Base-by-base conservation (phyloP, 2,113 vertebrate genomes). In the Cyphomyrus plagiostoma region DNA sequence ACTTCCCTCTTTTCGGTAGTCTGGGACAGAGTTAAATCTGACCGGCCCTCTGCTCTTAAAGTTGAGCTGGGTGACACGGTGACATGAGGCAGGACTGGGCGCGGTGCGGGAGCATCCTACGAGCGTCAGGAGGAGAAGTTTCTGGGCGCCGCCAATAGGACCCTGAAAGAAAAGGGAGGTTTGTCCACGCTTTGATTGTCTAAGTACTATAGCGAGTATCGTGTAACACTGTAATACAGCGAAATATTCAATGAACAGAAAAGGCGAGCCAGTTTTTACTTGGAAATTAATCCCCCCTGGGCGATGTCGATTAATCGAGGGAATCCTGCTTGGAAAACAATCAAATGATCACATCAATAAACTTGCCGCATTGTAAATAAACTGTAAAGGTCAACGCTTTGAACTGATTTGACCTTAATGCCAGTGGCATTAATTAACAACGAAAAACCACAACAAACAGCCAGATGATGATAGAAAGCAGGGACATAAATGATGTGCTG, bases 81-180 rank as follows among this genome's bases (percentile, higher is more conserved):
- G 23, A 30, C 87, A 52, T 35, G 48, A 86, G 46, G 23, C 21
- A 9, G 21, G 84, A 23, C 80, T 83, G 80, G 10, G 56, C 58
- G 66, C 42, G 17, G 26, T 48, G 88, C 8, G 26, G 66, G 17
- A 46, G 46, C 26, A 30, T 46, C 19, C 77, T 53, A 10, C 19
- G 77, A 13, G n/a, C 30, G 42, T 21, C 35, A 4, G 30, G 17
- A 13, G 26, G 6, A 45, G 17, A 39, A 56, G 35, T 83, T 83
- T 58, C 77, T 84, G 10, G 58, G 88, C 88, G 88, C 77, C 77
- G 39, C 77, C 88, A 89, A 45, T 49, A 83, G 88, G 88, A 86
- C 42, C 23, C 48, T 46, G 26, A 11, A 50, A 49, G 46, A 26
- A 86, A 52, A 86, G 42, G 80, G 80, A n/a, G 48, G 84, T 4